Percentiles rank a stretch among this genome's conserved stretches.
Evolutionary conservation across 2,797 vertebrate species (phyloP).

Genomic region (Argya squamiceps): DNA sequence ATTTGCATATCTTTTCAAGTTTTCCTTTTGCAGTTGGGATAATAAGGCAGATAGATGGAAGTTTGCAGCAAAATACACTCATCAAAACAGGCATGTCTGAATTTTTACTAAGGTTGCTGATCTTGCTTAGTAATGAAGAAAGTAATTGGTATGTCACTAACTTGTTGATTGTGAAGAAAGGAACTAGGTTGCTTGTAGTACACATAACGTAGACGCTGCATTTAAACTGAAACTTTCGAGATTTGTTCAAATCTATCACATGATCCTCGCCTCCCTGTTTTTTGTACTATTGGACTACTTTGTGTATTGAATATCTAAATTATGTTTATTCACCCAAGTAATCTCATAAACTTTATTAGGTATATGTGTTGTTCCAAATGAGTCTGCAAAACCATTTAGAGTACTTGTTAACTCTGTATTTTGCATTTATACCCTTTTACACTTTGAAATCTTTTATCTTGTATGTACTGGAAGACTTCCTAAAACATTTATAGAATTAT

Average conservation of each 20-base stretch:
- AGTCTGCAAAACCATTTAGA: neutral
- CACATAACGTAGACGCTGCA: accelerated
- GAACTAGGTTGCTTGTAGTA: neutral
- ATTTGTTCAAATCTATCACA: neutral
- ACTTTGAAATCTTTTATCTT: neutral
- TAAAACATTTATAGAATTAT: neutral
- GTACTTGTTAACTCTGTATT: neutral
- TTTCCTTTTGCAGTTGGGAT: neutral
- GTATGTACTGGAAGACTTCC: neutral
- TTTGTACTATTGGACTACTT: neutral
- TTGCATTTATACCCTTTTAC: neutral
- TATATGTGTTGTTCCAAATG: neutral
- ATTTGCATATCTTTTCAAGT: neutral
- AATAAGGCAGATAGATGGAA: neutral
- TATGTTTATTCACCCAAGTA: neutral
- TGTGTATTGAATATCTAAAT: neutral
- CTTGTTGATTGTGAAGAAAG: neutral
- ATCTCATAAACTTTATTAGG: neutral
- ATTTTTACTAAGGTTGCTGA: neutral
- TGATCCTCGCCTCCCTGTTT: neutral
- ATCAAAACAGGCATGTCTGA: neutral
- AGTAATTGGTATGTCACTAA: neutral
- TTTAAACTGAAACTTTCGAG: neutral
- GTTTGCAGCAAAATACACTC: neutral
- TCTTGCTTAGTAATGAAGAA: neutral